Base-by-base conservation (phyloP, 2,797 vertebrate species). In the Rallus crepitans region DNA sequence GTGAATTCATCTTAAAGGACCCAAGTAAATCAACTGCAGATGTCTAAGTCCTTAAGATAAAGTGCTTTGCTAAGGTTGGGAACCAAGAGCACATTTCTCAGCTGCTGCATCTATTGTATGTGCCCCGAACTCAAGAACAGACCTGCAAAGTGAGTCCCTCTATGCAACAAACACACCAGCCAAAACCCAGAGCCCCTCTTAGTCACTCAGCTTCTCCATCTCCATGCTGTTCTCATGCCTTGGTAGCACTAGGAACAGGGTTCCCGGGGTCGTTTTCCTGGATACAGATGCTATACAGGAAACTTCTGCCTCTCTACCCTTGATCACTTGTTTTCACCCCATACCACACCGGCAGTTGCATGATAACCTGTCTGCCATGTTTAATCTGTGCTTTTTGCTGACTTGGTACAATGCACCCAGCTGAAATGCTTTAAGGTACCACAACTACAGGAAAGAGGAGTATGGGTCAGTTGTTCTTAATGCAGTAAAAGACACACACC, bases 71-170 rank as follows among this genome's bases (percentile, higher is more conserved):
- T 76, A 39, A 16, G 23, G 50, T 0, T 60, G 39, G 28, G 75
- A 82, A 53, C 15, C 9, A 16, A 76, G 31, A 24, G 48, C 3
- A 3, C 6, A 23, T 7, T 55, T 20, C 37, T 53, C 40, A 71
- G 48, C 57, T 23, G 18, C 4, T 13, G 13, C 0, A 0, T 19
- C 33, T 30, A 13, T 2, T 0, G 0, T 20, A 15, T 28, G 21
- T 2, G 3, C 9, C n/a, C 27, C 0, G 0, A 59, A 60, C 47
- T 18, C 12, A 35, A 40, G 21, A 87, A 35, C 3, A 56, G n/a
- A 23, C 19, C 14, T 23, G 24, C 1, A 3, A 19, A 7, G 30
- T 13, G 19, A 39, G 24, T 61, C 35, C 27, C 35, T 63, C 27
- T 37, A 19, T 37, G 18, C 33, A 45, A 12, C 0, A 2, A 89